Evolutionary conservation across 2,113 vertebrate genomes (phyloP).

Genomic region (Arvicanthis niloticus): DNA sequence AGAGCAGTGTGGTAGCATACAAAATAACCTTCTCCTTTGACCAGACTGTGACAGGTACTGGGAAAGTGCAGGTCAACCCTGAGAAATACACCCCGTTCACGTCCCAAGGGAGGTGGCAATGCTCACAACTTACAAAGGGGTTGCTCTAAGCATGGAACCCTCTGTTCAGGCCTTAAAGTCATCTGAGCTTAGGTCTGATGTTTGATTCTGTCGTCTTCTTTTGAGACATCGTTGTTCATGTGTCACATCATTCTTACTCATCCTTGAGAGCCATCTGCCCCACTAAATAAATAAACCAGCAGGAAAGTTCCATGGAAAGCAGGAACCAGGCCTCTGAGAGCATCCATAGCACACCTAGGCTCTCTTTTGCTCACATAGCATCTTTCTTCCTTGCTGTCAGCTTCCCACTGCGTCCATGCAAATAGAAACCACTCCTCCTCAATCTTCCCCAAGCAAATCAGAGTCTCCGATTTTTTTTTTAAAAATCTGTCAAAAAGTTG

Average conservation of each 20-base stretch:
- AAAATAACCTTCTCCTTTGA: neutral
- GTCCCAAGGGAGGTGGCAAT: neutral
- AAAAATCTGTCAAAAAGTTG: neutral
- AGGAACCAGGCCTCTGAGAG: neutral
- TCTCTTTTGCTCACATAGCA: neutral
- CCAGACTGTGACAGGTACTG: neutral
- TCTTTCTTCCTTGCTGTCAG: neutral
- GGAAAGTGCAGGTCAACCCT: neutral
- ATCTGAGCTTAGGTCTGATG: neutral
- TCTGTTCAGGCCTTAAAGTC: neutral
- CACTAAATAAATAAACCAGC: neutral
- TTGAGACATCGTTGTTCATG: neutral
- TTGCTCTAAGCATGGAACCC: neutral
- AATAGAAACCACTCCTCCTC: neutral
- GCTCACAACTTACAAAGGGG: neutral
- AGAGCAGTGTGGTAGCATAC: neutral
- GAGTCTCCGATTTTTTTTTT: neutral
- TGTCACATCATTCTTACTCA: neutral
- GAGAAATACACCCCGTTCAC: neutral
- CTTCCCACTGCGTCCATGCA: neutral
- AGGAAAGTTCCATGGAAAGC: neutral
- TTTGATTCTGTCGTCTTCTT: neutral
- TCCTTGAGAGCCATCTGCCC: neutral
- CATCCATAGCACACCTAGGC: neutral
- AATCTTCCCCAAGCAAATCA: conserved; percentile 17